Base-by-base conservation (phyloP, 2,113 vertebrate genomes). In the Nyctibius bracteatus region DNA sequence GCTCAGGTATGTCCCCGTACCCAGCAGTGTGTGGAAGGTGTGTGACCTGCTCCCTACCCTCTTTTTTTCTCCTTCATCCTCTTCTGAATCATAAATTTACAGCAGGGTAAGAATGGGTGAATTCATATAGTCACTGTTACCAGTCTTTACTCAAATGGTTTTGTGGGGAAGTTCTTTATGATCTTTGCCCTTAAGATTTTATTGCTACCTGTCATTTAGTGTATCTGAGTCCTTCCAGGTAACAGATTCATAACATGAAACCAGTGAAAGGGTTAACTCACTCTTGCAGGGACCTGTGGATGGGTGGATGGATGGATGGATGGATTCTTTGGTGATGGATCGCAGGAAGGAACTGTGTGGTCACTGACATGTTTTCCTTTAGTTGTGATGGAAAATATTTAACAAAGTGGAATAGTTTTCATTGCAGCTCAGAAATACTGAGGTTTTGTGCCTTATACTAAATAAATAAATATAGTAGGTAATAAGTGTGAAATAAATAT, bases 11-110 rank as follows among this genome's bases (percentile, higher is more conserved):
- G 30, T 5, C 78, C 6, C 39, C 5, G 1, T 41, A 54, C 18
- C 20, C 51, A 63, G 37, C 17, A 49, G 22, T 8, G 8, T 1
- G 0, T 4, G 1, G 35, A 72, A 82, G 46, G 30, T 1, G 2
- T 25, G 8, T 1, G 18, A 33, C 27, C 31, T 31, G 22, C 43
- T 86, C 21, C 35, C 78, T 67, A 39, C 39, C 78, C 54, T 62
- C 27, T 47, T 75, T 75, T 73, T 27, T n/a, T 73, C 41, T 87
- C 19, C 31, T 74, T 41, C 33, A 20, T 47, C 35, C 20, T 54
- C 61, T 67, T 82, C 52, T 54, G 17, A 62, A 73, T 66, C 37
- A 87, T 46, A 62, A 4, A 62, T 37, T 61, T 89, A 28, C 8
- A 0, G 0, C 13, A n/a, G 55, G 18, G 25, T 54, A 44, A 86